These are phyloP conservation scores for Macrochelys suwanniensis DNA, from an alignment of 2,797 vertebrate genomes.

Conservation along the genomic window DNA sequence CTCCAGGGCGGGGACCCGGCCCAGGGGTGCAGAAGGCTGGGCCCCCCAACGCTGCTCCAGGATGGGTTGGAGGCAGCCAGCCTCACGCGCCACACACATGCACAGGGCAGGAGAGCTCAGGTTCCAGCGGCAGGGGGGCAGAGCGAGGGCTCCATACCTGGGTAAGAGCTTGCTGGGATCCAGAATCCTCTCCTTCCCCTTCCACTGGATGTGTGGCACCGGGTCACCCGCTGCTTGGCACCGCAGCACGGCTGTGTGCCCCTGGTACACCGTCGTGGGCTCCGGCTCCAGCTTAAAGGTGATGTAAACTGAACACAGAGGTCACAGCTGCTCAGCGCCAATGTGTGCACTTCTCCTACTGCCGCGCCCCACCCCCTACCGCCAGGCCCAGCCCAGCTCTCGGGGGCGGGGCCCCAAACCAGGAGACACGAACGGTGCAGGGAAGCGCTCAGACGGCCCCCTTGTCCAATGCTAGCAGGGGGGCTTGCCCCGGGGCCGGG, in stretches of 20 bases:
- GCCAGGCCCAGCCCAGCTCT: not conserved
- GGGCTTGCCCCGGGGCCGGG: no score
- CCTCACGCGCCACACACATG: not conserved
- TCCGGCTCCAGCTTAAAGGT: constrained; percentile 94
- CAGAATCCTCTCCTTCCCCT: constrained; percentile 91
- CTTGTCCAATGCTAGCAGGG: no score
- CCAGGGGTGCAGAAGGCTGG: not conserved
- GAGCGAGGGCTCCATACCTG: constrained; percentile 64
- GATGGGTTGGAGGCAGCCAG: not conserved
- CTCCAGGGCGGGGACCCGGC: not conserved
- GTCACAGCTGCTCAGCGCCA: accelerated
- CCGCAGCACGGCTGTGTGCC: constrained; percentile 93
- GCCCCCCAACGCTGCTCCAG: no score
- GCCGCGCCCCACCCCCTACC: not conserved
- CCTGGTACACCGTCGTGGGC: constrained; percentile 95
- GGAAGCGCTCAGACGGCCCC: not conserved
- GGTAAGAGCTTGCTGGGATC: constrained; percentile 86
- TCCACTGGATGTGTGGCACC: constrained; percentile 94
- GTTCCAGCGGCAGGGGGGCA: accelerated
- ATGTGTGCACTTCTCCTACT: accelerated
- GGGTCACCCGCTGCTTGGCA: constrained; percentile 96
- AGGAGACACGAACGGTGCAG: not conserved
- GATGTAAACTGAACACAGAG: constrained; percentile 86
- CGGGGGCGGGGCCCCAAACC: no score
- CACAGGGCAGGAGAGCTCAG: not conserved